phyloP scores from a whole-genome alignment of 53 echinoderm and acorn worm species.

The Patiria pectinifera region DNA sequence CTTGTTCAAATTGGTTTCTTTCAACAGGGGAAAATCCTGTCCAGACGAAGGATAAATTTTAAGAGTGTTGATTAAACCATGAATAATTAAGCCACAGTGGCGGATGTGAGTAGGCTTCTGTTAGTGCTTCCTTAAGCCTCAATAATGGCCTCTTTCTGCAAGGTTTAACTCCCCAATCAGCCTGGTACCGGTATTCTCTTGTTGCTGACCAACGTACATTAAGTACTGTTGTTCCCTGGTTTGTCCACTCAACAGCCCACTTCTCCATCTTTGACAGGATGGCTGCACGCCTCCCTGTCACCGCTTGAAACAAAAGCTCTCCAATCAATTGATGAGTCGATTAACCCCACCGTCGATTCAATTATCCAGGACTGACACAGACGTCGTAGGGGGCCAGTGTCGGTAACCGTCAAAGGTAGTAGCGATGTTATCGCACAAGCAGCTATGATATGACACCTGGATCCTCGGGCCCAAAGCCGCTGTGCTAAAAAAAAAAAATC shows the following conservation, averaged over 20 bases:
- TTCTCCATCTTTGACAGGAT: conserved; percentile 49
- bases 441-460: conserved; percentile 60
- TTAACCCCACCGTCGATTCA: conserved; percentile 56
- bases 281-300: not conserved
- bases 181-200: conserved; percentile 5
- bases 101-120: not conserved
- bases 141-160: not conserved
- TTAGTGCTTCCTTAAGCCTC: not conserved
- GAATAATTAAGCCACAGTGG: not conserved
- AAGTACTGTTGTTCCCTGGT: not conserved
- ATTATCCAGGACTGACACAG: conserved; percentile 56
- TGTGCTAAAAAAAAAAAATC: conserved; percentile 7
- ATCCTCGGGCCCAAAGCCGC: not conserved
- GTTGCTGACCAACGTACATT: not conserved
- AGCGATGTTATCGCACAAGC: conserved; percentile 47
- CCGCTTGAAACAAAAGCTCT: conserved; percentile 52
- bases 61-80: conserved; percentile 12
- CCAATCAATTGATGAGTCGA: conserved; percentile 65
- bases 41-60: not conserved
- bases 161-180: conserved; percentile 3
- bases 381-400: conserved; percentile 29
- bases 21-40: not conserved
- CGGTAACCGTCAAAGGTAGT: conserved; percentile 56
- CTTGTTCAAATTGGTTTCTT: not conserved
- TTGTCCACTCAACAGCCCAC: not conserved